Evolutionary conservation across 2,113 vertebrate genomes (phyloP).

Genomic region (Podilymbus podiceps): DNA sequence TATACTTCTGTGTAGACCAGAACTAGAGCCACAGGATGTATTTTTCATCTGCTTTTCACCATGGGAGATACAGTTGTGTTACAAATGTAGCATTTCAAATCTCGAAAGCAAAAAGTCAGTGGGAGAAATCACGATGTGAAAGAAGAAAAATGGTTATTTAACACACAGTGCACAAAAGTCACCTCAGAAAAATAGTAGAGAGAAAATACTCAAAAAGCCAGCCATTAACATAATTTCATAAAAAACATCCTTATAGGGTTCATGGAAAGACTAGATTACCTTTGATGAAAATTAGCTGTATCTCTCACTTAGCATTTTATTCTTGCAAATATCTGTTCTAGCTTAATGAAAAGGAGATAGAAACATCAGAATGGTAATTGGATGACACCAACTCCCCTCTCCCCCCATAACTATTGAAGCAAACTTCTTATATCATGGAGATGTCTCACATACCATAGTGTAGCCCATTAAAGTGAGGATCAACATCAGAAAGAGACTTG

Average conservation of each 20-base stretch:
- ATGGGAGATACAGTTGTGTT: not conserved
- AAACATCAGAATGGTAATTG: not conserved
- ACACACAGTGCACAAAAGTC: not conserved
- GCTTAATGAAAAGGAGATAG: not conserved
- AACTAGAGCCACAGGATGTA: not conserved
- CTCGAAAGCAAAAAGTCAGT: not conserved
- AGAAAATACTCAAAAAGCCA: not conserved
- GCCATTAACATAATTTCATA: not conserved
- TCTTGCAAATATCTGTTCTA: not conserved
- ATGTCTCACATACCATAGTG: not conserved
- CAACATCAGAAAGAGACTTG: not conserved
- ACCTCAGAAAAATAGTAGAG: not conserved
- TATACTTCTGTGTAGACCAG: not conserved
- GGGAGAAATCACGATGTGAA: not conserved
- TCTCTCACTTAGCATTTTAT: not conserved
- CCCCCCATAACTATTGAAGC: not conserved
- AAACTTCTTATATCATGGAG: not conserved
- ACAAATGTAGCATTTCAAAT: not conserved
- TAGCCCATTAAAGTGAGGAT: not conserved
- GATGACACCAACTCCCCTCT: not conserved
- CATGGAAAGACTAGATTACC: not conserved
- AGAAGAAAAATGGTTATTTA: not conserved
- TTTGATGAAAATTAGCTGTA: not conserved
- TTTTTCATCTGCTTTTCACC: not conserved
- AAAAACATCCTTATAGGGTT: not conserved